Percentiles rank a stretch among this genome's conserved stretches.
phyloP scores from a whole-genome alignment of 2,888 invertebrate genomes.

The Hirtodrosophila cameraria region DNA sequence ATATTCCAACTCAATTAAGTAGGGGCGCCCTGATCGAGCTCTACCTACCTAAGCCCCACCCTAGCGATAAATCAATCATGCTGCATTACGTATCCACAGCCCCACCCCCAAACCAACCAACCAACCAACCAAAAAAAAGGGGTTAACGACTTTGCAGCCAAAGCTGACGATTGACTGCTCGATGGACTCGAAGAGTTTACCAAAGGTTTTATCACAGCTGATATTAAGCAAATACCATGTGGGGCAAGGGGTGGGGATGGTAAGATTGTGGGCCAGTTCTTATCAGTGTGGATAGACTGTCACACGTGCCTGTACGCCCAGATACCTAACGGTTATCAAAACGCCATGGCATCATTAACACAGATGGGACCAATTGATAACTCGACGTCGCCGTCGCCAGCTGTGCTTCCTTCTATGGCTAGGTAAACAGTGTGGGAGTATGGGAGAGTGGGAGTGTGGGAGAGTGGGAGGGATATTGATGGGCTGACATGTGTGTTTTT shows the following conservation, averaged over 20 bases:
- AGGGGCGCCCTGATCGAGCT: constrained; percentile 30
- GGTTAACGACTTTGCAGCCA: constrained; percentile 61
- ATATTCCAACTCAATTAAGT: constrained; percentile 28
- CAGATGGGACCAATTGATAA: constrained; percentile 66
- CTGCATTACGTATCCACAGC: constrained; percentile 51
- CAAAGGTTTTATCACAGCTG: constrained; percentile 49
- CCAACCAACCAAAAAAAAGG: constrained; percentile 25
- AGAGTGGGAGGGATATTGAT: constrained; percentile 35
- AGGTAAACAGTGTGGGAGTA: constrained; percentile 38
- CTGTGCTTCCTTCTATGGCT: constrained; percentile 38
- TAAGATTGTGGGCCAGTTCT: constrained; percentile 1
- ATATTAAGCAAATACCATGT: constrained; percentile 38
- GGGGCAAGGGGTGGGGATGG: constrained; percentile 8
- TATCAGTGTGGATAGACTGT: background rate
- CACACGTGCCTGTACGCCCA: constrained; percentile 44
- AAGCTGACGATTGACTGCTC: constrained; percentile 58
- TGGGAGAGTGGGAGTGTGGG: background rate
- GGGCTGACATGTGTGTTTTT: constrained; percentile 15
- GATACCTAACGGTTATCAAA: constrained; percentile 63
- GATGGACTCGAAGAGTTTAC: constrained; percentile 40
- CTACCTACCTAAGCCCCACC: too few relatives aligned
- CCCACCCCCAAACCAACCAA: background rate
- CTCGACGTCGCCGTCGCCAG: constrained; percentile 36
- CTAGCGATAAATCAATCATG: constrained; percentile 59
- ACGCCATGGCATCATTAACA: constrained; percentile 63